Evolutionary conservation across 2,797 vertebrate species (phyloP).

Genomic region (Malacoctenus gilli): DNA sequence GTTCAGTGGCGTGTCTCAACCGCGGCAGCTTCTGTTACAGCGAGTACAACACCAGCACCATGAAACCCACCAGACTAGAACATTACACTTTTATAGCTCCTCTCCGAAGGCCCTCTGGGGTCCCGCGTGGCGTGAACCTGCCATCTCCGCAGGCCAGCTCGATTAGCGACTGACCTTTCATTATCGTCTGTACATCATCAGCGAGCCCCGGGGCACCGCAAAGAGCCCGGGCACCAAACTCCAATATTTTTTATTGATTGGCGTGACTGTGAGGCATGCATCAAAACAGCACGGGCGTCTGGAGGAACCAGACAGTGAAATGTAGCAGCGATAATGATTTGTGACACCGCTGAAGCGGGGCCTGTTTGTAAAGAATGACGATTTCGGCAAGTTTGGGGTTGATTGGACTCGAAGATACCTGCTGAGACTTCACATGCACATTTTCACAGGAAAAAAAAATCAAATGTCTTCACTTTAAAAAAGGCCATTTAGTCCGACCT

Average conservation of each 20-base stretch:
- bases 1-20: conserved; percentile 3
- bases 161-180: conserved; percentile 69
- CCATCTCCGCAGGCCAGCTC: conserved; percentile 32
- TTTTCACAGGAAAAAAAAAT: no score
- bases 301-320: conserved; percentile 35
- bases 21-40: no score
- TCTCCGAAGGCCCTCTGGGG: conserved; percentile 20
- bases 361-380: background rate
- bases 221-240: conserved; percentile 40
- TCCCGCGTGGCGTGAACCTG: conserved; percentile 31
- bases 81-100: conserved; percentile 27
- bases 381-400: background rate
- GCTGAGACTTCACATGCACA: background rate
- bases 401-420: background rate
- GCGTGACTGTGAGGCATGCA: conserved; percentile 27
- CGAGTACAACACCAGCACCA: conserved; percentile 8
- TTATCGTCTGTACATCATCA: conserved; percentile 50
- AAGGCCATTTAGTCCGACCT: background rate
- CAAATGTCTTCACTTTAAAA: no score
- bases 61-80: conserved; percentile 29
- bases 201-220: conserved; percentile 24
- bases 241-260: conserved; percentile 60
- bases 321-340: conserved; percentile 14
- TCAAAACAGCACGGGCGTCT: conserved; percentile 40
- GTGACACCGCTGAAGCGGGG: conserved; percentile 3